Evolutionary conservation across 2,888 invertebrate species (phyloP).

Genomic region (Zootermopsis nevadensis): DNA sequence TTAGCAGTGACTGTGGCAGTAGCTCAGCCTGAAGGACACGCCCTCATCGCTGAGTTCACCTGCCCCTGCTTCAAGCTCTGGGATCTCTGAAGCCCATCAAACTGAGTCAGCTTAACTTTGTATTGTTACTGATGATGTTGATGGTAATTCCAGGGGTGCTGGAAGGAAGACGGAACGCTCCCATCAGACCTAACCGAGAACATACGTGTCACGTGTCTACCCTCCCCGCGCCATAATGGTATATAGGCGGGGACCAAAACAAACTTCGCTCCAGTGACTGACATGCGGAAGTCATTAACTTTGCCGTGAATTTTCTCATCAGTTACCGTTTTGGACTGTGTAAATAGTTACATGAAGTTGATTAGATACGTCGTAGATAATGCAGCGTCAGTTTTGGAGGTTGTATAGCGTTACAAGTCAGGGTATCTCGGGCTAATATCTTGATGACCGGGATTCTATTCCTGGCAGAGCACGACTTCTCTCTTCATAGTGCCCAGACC

Average conservation of each 20-base stretch:
- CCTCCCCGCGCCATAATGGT: not conserved
- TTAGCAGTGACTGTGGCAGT: not conserved
- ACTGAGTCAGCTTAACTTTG: constrained; percentile 19
- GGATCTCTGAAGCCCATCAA: constrained; percentile 20
- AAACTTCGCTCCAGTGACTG: not conserved
- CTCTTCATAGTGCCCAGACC: too few relatives aligned
- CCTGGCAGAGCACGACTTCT: too few relatives aligned
- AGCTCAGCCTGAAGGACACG: not conserved
- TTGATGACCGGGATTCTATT: too few relatives aligned
- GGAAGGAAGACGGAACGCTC: constrained; percentile 1
- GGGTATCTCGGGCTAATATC: too few relatives aligned
- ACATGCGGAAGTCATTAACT: constrained; percentile 29
- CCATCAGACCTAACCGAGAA: not conserved
- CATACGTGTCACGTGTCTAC: not conserved
- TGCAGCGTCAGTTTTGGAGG: not conserved
- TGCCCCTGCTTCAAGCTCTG: not conserved
- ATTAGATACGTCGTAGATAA: not conserved
- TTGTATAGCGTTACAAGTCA: too few relatives aligned
- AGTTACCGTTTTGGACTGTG: not conserved
- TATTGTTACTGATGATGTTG: not conserved
- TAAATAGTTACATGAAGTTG: not conserved
- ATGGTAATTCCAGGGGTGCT: constrained; percentile 1
- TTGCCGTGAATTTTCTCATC: not conserved
- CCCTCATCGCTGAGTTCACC: not conserved
- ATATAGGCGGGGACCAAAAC: not conserved